Evolutionary conservation across 2,113 vertebrate species (phyloP).

Genomic region (Camelus bactrianus): DNA sequence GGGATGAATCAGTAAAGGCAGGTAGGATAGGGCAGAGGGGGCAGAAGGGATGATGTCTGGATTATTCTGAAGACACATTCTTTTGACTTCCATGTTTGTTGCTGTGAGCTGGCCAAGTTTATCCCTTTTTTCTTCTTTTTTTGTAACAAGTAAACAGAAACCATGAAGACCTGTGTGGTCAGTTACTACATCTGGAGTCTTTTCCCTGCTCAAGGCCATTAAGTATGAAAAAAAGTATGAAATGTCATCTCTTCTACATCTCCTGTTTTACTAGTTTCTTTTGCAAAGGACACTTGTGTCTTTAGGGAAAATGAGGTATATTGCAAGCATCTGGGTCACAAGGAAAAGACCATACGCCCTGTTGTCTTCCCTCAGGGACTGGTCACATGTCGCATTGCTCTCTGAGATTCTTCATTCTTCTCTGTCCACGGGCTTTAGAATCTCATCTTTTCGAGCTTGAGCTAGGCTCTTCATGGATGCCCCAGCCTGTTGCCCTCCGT

Average conservation of each 20-base stretch:
- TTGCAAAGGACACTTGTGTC: neutral
- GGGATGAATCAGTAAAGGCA: too few species aligned
- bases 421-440: neutral
- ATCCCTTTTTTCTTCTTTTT: neutral
- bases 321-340: neutral
- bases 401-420: neutral
- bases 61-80: neutral
- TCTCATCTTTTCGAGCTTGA: neutral
- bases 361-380: neutral
- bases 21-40: neutral
- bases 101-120: neutral
- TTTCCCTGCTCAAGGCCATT: neutral
- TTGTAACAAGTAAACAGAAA: conserved; percentile 48
- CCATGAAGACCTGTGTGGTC: neutral
- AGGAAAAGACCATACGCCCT: neutral
- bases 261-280: neutral
- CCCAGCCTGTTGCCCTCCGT: neutral
- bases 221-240: neutral
- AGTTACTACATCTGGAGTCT: conserved; percentile 1
- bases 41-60: neutral
- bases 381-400: neutral
- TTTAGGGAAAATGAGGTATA: neutral
- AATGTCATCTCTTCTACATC: neutral
- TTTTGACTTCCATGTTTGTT: neutral
- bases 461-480: neutral